phyloP scores from a whole-genome alignment of 2,888 invertebrate genomes.

The Drosophila siamana region DNA sequence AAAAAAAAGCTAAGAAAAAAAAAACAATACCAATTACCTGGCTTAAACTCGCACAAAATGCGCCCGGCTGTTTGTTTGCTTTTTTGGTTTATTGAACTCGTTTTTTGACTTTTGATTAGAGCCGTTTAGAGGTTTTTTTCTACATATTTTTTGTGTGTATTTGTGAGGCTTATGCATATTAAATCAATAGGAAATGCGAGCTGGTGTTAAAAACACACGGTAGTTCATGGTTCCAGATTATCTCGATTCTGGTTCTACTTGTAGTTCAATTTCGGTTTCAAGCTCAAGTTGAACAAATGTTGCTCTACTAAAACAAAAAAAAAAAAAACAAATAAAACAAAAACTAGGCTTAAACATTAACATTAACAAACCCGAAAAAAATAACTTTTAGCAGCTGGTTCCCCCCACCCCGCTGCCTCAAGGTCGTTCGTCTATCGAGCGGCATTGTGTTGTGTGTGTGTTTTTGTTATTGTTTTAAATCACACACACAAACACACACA shows the following conservation, averaged over 20 bases:
- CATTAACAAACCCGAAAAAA: slow-evolving; percentile 31
- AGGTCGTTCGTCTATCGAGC: slow-evolving; percentile 36
- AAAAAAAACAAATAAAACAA: slow-evolving; percentile 11
- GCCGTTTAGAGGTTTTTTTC: slow-evolving; percentile 54
- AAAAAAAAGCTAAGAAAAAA: slow-evolving; percentile 10
- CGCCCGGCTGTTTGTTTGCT: slow-evolving; percentile 58
- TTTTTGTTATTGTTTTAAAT: slow-evolving; percentile 31
- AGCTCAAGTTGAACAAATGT: slow-evolving; percentile 45
- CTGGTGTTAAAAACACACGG: slow-evolving; percentile 5
- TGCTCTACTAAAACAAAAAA: slow-evolving; percentile 11
- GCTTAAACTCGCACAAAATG: slow-evolving; percentile 32
- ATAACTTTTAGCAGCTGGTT: slow-evolving; percentile 29
- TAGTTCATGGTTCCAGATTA: slow-evolving; percentile 29
- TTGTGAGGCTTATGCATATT: slow-evolving; percentile 43
- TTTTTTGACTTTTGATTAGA: slow-evolving; percentile 70
- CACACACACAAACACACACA: slow-evolving; percentile 6
- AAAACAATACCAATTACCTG: slow-evolving; percentile 43
- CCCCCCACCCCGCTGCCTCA: slow-evolving; percentile 14
- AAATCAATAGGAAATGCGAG: slow-evolving; percentile 53
- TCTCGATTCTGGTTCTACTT: slow-evolving; percentile 32
- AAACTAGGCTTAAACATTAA: slow-evolving; percentile 46
- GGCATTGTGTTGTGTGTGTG: slow-evolving; percentile 19
- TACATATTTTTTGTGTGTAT: slow-evolving; percentile 16
- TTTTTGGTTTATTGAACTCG: slow-evolving; percentile 71
- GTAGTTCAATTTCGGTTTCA: slow-evolving; percentile 26